A percentile compares a stretch with the other conserved stretches of the same genome.
These are phyloP conservation scores for Tyrannus savana DNA, from an alignment of 2,113 vertebrate species.

Conservation along the genomic window DNA sequence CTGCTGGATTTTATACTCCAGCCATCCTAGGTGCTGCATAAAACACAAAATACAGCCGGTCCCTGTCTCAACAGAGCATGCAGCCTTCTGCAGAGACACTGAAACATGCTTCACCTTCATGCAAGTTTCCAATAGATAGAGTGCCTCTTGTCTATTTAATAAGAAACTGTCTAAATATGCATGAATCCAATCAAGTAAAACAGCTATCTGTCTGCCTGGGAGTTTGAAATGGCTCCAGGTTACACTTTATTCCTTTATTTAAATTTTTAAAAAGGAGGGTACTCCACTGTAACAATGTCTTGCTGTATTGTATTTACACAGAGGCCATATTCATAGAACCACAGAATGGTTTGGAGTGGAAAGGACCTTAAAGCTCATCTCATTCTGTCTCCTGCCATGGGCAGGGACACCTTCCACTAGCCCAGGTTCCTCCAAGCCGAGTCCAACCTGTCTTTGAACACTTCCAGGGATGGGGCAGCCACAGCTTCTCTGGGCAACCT, in stretches of 20 bases:
- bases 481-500: fast-evolving
- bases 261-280: neutral
- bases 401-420: neutral
- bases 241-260: neutral
- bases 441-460: neutral
- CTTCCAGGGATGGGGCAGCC: neutral
- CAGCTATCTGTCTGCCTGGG: neutral
- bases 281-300: neutral
- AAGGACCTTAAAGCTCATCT: neutral
- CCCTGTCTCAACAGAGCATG: neutral
- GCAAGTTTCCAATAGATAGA: neutral
- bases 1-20: neutral
- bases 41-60: neutral
- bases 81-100: neutral
- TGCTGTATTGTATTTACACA: neutral
- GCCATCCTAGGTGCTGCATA: neutral
- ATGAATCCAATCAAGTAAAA: neutral
- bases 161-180: neutral
- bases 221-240: neutral
- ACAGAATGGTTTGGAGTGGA: neutral
- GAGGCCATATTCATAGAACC: neutral
- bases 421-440: fast-evolving
- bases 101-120: neutral
- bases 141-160: neutral
- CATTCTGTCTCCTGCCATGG: fast-evolving